phyloP scores from a whole-genome alignment of 2,888 invertebrate species.

The Cistogaster globosa region DNA sequence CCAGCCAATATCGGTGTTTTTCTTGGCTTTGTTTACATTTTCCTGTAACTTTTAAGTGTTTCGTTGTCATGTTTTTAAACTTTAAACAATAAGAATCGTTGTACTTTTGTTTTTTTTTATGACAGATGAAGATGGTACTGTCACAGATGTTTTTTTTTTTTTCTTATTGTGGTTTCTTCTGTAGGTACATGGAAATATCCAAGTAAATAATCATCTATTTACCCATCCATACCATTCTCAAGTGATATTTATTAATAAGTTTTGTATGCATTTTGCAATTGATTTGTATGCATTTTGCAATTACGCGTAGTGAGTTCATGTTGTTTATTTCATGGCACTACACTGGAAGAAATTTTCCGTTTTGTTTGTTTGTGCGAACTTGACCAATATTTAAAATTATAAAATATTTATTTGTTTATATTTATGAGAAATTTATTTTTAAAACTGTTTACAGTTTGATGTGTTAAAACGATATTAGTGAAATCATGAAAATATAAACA shows the following conservation, averaged over 20 bases:
- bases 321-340: slow-evolving; percentile 18
- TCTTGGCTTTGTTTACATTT: slow-evolving; percentile 47
- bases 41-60: slow-evolving; percentile 11
- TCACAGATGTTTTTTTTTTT: slow-evolving; percentile 17
- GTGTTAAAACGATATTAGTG: not conserved
- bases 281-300: slow-evolving; percentile 53
- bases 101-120: slow-evolving; percentile 35
- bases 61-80: slow-evolving; percentile 45
- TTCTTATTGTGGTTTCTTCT: slow-evolving; percentile 38
- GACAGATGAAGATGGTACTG: slow-evolving; percentile 42
- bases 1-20: slow-evolving; percentile 41
- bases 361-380: not conserved
- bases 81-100: slow-evolving; percentile 49
- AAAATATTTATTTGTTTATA: slow-evolving; percentile 1
- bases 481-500: slow-evolving; percentile 10
- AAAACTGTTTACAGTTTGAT: not conserved
- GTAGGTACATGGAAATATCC: slow-evolving; percentile 45
- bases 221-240: slow-evolving; percentile 42
- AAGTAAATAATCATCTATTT: slow-evolving; percentile 12
- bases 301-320: slow-evolving; percentile 53
- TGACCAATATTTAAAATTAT: not conserved
- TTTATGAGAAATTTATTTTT: not conserved
- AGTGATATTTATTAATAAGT: slow-evolving; percentile 58
- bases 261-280: slow-evolving; percentile 54
- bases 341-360: slow-evolving; percentile 27